Conservation (phyloP, 2,888 invertebrate species). For the Geophilus truncorum region DNA sequence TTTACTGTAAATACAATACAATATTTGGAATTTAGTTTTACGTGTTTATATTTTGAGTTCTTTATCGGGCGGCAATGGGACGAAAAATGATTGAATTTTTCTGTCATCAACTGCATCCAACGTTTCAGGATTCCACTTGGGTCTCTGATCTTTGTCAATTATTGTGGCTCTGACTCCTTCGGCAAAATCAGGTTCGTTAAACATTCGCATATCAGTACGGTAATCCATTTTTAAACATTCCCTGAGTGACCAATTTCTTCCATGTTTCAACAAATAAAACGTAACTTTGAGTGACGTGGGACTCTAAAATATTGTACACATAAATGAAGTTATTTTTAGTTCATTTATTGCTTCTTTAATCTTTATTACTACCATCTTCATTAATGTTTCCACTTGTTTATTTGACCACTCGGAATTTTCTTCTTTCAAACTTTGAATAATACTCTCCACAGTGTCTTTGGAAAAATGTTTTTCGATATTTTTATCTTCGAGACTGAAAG, state of each 20-base stretch:
- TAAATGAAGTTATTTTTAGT: not conserved
- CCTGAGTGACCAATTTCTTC: constrained; percentile 61
- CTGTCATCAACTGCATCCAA: constrained; percentile 70
- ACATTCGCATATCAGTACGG: constrained; percentile 61
- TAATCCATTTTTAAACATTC: constrained; percentile 90
- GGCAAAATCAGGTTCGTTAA: constrained; percentile 68
- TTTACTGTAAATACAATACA: no score
- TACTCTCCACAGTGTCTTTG: constrained; percentile 46
- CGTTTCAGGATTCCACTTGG: constrained; percentile 79
- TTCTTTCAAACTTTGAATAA: constrained; percentile 57
- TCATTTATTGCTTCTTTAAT: not conserved
- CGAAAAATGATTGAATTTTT: constrained; percentile 73
- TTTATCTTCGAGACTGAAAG: no score
- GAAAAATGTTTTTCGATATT: constrained; percentile 47
- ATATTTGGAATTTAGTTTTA: no score
- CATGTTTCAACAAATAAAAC: constrained; percentile 69
- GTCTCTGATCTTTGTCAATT: constrained; percentile 88
- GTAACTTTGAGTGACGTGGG: constrained; percentile 91
- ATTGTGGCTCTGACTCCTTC: constrained; percentile 72
- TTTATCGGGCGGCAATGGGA: constrained; percentile 61
- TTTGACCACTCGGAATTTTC: constrained; percentile 80
- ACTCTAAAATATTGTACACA: constrained; percentile 54
- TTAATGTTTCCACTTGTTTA: constrained; percentile 63
- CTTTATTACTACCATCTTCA: constrained; percentile 63
- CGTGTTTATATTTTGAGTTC: constrained; percentile 56